Evolutionary conservation across 2,113 vertebrate genomes (phyloP).

Genomic region (Vidua chalybeata): DNA sequence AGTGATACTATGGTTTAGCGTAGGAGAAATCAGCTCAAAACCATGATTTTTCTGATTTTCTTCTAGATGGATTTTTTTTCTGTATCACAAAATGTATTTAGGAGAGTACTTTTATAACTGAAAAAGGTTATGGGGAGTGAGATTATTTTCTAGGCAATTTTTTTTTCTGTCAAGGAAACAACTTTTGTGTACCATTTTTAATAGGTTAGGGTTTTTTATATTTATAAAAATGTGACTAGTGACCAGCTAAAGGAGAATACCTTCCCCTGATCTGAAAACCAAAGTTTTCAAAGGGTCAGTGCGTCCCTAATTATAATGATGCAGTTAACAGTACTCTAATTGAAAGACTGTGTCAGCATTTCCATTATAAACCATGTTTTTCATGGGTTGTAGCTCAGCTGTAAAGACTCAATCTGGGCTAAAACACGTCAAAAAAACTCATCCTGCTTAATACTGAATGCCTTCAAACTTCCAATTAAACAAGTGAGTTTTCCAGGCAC

Average conservation of each 20-base stretch:
- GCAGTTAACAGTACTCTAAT: constrained; percentile 50
- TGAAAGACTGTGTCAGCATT: constrained; percentile 65
- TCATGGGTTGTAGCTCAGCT: constrained; percentile 65
- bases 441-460: constrained; percentile 19
- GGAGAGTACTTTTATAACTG: neutral
- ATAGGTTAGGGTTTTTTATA: neutral
- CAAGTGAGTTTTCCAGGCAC: neutral
- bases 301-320: constrained; percentile 53
- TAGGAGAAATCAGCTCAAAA: neutral
- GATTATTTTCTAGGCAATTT: neutral
- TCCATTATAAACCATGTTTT: constrained; percentile 66
- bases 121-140: neutral
- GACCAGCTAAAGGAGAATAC: neutral
- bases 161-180: neutral
- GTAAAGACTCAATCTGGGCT: constrained; percentile 57
- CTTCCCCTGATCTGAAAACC: constrained; percentile 25
- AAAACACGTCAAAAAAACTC: constrained; percentile 46
- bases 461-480: constrained; percentile 38
- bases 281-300: constrained; percentile 51
- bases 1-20: neutral
- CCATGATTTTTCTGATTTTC: accelerated
- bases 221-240: neutral
- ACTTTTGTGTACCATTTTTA: neutral
- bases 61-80: neutral
- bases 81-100: neutral